Base-by-base conservation (phyloP, 2,113 vertebrate genomes). In the Paratilapia polleni region DNA sequence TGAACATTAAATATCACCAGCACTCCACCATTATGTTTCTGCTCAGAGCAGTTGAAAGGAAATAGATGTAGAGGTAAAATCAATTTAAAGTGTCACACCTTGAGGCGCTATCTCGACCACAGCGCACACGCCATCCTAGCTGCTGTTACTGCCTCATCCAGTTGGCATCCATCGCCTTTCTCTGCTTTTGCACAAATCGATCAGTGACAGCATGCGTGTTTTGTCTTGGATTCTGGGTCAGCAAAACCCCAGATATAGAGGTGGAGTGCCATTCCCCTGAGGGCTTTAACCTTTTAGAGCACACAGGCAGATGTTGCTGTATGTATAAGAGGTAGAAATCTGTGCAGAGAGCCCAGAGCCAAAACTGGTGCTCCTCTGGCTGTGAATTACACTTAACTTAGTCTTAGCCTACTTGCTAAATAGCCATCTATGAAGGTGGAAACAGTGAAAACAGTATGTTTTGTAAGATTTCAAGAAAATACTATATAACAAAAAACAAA, bases 151-250 rank as follows among this genome's bases (percentile, higher is more conserved):
- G 34, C 31, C 11, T 66, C 52, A 47, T 77, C 61, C 78, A 57
- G 77, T 34, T 62, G 19, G 57, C 59, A 78, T 64, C 66, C 34
- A 62, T 60, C 52, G 52, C 73, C 63, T 80, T 41, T 63, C 61
- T 81, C 58, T 63, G 77, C 80, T 70, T 86, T 80, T 59, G 66
- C 62, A 24, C 57, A 19, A 78, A 95, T 94, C 66, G 64, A 94
- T 94, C 56, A 8, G 79, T 41, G 66, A 49, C 81, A 83, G 87
- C 79, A 78, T 81, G 24, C 28, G 8, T 81, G 89, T 92, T 31
- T 89, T 91, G 78, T 88, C 85, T 89, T 87, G 58, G 81, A 84
- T 91, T 90, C 75, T 89, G 88, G 90, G 88, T 95, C 94, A 94
- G 94, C 93, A 95, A 85, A 95, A 92, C 6, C 8, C 43, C 78